phyloP scores from a whole-genome alignment of 2,888 invertebrate genomes.

The Sminthurinus aureus region DNA sequence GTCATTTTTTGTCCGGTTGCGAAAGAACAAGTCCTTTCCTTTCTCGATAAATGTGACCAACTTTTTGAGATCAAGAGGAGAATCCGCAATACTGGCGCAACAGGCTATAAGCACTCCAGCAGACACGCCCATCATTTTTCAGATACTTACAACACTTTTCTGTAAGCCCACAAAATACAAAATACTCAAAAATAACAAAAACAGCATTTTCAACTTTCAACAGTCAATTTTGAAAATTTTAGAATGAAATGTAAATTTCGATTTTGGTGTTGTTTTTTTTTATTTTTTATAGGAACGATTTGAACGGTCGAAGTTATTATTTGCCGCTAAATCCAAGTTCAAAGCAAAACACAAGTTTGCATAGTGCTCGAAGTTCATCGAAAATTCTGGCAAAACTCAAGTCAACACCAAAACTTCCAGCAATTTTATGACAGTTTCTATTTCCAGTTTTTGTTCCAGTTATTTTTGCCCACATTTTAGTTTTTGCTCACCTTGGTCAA shows the following conservation, averaged over 20 bases:
- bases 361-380: not conserved
- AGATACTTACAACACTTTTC: conserved; percentile 12
- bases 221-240: no score
- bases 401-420: not conserved
- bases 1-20: not conserved
- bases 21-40: not conserved
- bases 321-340: not conserved
- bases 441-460: not conserved
- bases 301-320: not conserved
- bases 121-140: conserved; percentile 1
- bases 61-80: not conserved
- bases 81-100: not conserved
- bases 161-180: not conserved
- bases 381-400: not conserved
- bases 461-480: not conserved
- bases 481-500: not conserved
- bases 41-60: not conserved
- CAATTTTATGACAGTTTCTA: not conserved
- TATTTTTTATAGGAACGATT: no score
- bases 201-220: no score
- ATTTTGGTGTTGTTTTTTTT: no score
- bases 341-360: not conserved
- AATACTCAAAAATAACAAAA: no score
- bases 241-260: no score
- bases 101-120: not conserved